phyloP scores from a whole-genome alignment of 2,113 vertebrate genomes.

The Mobula hypostoma region DNA sequence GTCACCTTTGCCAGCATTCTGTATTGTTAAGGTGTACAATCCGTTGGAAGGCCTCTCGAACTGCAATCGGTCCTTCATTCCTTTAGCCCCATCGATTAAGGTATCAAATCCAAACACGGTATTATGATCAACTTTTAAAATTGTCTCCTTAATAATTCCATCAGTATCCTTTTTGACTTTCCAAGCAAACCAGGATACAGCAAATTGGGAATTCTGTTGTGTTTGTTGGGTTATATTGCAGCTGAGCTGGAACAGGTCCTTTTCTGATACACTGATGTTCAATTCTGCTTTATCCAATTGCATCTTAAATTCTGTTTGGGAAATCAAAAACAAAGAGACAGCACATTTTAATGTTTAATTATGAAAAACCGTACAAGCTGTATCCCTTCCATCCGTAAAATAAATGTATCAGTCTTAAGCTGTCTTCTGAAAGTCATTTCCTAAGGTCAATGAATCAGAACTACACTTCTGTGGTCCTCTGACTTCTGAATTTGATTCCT shows the following conservation, averaged over 20 bases:
- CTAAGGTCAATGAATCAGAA: neutral
- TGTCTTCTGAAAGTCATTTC: neutral
- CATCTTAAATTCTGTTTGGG: conserved; percentile 66
- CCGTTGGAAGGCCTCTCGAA: conserved; percentile 75
- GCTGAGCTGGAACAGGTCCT: conserved; percentile 71
- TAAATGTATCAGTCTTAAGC: neutral
- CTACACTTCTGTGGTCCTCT: neutral
- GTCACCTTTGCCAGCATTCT: conserved; percentile 62
- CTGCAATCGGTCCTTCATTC: conserved; percentile 70
- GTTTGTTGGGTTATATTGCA: conserved; percentile 84
- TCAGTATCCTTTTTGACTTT: conserved; percentile 48
- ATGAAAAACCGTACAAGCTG: neutral
- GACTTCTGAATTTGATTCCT: neutral
- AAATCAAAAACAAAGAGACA: conserved; percentile 21
- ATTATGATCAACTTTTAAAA: conserved; percentile 54
- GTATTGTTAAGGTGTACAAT: conserved; percentile 80
- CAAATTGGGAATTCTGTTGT: conserved; percentile 79
- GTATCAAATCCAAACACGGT: conserved; percentile 78
- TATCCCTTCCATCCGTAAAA: neutral
- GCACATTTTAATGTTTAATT: neutral
- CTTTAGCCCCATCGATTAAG: conserved; percentile 61
- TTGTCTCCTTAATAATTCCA: conserved; percentile 33
- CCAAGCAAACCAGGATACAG: conserved; percentile 81
- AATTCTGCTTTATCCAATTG: conserved; percentile 77
- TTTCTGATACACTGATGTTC: conserved; percentile 75